Percentiles rank a stretch among this genome's conserved stretches.
phyloP scores from a whole-genome alignment of 2,797 vertebrate species.

The Pangasius mekongensis region DNA sequence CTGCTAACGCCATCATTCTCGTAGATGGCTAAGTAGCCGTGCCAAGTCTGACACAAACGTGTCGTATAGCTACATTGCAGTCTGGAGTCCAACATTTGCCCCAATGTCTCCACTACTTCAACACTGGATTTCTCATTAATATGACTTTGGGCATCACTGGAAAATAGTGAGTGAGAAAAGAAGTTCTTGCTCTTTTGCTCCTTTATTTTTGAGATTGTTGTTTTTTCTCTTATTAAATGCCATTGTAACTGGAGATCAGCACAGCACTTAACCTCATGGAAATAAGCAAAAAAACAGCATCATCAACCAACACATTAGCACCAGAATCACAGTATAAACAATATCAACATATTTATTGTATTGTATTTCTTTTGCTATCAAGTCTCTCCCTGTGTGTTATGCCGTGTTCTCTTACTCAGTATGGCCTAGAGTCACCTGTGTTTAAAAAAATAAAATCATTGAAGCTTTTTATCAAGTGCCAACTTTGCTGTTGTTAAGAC shows the following conservation, averaged over 20 bases:
- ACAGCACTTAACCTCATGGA: neutral
- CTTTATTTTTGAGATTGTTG: too few species aligned
- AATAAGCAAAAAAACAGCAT: neutral
- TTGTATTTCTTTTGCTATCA: neutral
- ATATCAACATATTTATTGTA: neutral
- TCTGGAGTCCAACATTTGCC: neutral
- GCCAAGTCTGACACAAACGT: neutral
- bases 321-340: neutral
- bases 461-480: neutral
- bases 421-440: neutral
- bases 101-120: neutral
- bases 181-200: neutral
- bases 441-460: neutral
- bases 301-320: neutral
- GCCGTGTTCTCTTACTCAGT: neutral
- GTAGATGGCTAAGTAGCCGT: neutral
- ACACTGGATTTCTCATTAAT: neutral
- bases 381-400: neutral
- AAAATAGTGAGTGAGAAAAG: too few species aligned
- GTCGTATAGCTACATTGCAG: neutral
- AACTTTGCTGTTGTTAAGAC: neutral
- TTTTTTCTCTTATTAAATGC: neutral
- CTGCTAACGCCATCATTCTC: neutral
- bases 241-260: neutral
- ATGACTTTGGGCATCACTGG: too few species aligned